Base-by-base conservation (phyloP, 2,888 invertebrate genomes). In the Entomobrya proxima region DNA sequence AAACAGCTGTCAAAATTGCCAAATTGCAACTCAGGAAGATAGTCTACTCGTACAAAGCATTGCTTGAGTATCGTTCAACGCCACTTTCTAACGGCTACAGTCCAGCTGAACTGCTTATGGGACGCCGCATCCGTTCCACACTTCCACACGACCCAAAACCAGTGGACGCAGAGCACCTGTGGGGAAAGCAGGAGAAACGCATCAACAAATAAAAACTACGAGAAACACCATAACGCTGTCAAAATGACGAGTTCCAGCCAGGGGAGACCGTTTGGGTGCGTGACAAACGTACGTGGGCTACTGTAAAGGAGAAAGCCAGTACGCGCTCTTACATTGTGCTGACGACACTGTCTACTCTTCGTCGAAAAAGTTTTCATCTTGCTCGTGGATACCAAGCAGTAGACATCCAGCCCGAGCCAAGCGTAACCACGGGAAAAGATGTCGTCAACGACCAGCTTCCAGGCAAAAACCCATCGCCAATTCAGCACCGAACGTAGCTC, bases 101-200 rank as follows among this genome's bases (percentile, higher is more conserved):
- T 37, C 90, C 91, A 18, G 89, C 90, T 7, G 90, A 91, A 86
- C 84, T 91, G 11, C 88, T 90, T 9, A 89, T 90, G 88, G 90
- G 90, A 18, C 52, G 90, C 24, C 89, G 88, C 32, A 80, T 91
- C 52, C 74, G 90, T 47, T 86, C 89, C 61, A 67, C 86, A n/a
- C 72, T 90, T 87, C 44, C 44, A 15, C 44, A 40, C 7, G 44
- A 11, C 7, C 44, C 15, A 11, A 40, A 11, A 7, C 44, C 44
- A 15, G 44, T 0, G 50, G n/a, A n/a, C n/a, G n/a, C n/a, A n/a
- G n/a, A n/a, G n/a, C n/a, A n/a, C n/a, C n/a, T n/a, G n/a, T n/a
- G 44, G 27, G 7, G 18, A 4, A 87, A 82, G 79, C 88, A 90
- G 72, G 69, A 72, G 9, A 27, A 15, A 7, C 30, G 84, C 15